phyloP scores from a whole-genome alignment of 2,888 invertebrate genomes.

The Loripinus fragilis region DNA sequence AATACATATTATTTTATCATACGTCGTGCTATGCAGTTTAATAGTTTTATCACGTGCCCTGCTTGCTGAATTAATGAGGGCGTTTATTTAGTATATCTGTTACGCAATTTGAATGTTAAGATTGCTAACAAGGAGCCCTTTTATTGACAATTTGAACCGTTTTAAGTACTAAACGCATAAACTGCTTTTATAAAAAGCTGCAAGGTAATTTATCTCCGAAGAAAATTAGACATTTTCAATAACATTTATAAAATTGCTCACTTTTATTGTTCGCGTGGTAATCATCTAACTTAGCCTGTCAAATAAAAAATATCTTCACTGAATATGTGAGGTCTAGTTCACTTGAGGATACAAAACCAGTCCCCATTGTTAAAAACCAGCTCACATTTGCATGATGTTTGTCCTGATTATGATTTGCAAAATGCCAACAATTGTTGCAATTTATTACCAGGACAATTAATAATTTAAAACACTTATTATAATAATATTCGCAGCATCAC shows the following conservation, averaged over 20 bases:
- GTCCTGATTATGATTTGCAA: too few species aligned
- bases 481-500: too few species aligned
- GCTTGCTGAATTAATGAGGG: too few species aligned
- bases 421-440: too few species aligned
- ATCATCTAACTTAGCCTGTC: background rate
- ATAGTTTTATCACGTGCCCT: too few species aligned
- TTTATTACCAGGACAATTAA: too few species aligned
- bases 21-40: too few species aligned
- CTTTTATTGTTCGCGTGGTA: background rate
- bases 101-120: background rate
- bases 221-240: slow-evolving; percentile 1
- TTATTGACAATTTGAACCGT: background rate
- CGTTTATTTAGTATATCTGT: background rate
- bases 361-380: too few species aligned
- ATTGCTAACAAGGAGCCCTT: background rate
- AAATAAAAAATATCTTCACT: background rate
- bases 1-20: too few species aligned
- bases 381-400: too few species aligned
- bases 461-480: too few species aligned
- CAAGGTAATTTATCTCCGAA: background rate
- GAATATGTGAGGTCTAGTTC: background rate
- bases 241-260: background rate
- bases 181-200: background rate
- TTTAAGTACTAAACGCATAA: background rate
- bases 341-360: background rate